Percentiles rank a stretch among this genome's conserved stretches.
Conservation (phyloP, 1,140 invertebrate species). For the Drosophila erecta region DNA sequence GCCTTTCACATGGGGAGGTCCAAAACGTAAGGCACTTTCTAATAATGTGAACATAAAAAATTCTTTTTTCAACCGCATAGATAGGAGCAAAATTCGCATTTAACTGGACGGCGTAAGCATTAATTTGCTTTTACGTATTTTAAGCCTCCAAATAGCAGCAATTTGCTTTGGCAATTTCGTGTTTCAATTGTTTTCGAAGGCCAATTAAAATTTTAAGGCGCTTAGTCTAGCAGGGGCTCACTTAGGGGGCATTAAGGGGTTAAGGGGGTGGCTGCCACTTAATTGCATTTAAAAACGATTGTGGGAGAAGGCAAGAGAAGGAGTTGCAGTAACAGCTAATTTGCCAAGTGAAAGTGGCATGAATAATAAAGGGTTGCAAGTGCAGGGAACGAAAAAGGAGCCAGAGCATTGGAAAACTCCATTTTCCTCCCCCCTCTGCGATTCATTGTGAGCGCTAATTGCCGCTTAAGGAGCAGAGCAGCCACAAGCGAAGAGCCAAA, state of each 20-base stretch:
- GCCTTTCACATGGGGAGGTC: constrained; percentile 58
- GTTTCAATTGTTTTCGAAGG: constrained; percentile 68
- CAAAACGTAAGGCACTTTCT: constrained; percentile 30
- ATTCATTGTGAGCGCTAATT: constrained; percentile 74
- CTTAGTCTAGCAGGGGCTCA: constrained; percentile 13
- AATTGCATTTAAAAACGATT: constrained; percentile 81
- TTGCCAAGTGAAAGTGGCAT: constrained; percentile 79
- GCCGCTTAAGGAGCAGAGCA: constrained; percentile 65
- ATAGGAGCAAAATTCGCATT: background rate
- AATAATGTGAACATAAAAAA: constrained; percentile 80
- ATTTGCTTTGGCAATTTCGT: constrained; percentile 53
- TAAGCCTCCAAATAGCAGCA: constrained; percentile 33
- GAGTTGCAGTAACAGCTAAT: constrained; percentile 71
- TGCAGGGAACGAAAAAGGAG: background rate
- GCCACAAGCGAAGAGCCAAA: constrained; percentile 21
- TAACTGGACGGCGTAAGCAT: constrained; percentile 3
- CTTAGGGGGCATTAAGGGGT: background rate
- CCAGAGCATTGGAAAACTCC: constrained; percentile 17
- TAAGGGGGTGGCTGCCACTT: constrained; percentile 50
- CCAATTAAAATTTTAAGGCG: constrained; percentile 75
- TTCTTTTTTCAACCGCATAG: constrained; percentile 40
- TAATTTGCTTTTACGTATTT: constrained; percentile 13
- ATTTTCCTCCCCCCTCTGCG: constrained; percentile 7
- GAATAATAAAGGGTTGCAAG: constrained; percentile 67
- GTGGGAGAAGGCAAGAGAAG: constrained; percentile 6